Evolutionary conservation across 37 sponge, comb jelly and placozoan species (phyloP).

Genomic region (Diacarnus erythraeanus): DNA sequence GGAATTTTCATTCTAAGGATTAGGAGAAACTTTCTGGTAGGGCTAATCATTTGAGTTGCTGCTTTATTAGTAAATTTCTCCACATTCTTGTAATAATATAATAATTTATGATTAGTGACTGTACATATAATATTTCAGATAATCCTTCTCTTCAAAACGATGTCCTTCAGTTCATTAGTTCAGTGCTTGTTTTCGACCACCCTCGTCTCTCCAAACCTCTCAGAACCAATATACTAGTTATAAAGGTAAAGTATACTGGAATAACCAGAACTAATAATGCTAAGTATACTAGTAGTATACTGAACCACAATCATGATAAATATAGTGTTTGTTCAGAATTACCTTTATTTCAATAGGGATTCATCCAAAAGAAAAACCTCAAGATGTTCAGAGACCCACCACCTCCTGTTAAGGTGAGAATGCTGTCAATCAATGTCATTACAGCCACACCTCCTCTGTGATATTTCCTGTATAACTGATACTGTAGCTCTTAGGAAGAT

Average conservation of each 20-base stretch:
- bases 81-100: too few species aligned
- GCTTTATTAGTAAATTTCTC: not conserved
- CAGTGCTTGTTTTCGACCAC: slow-evolving; percentile 71
- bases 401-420: slow-evolving; percentile 75
- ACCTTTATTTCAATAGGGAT: slow-evolving; percentile 41
- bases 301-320: too few species aligned
- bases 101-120: too few species aligned
- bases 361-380: slow-evolving; percentile 63
- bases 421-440: not conserved
- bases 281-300: too few species aligned
- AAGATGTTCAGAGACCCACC: slow-evolving; percentile 71
- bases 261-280: too few species aligned
- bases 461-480: too few species aligned
- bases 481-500: too few species aligned
- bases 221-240: slow-evolving; percentile 66
- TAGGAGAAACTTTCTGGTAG: not conserved
- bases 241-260: slow-evolving; percentile 51
- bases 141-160: slow-evolving; percentile 59
- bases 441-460: too few species aligned
- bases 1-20: too few species aligned
- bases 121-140: too few species aligned
- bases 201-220: slow-evolving; percentile 78
- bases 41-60: not conserved
- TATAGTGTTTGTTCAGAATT: too few species aligned
- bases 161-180: slow-evolving; percentile 68